Conservation (phyloP, 2,888 invertebrate genomes). For the Lithophane socia region DNA sequence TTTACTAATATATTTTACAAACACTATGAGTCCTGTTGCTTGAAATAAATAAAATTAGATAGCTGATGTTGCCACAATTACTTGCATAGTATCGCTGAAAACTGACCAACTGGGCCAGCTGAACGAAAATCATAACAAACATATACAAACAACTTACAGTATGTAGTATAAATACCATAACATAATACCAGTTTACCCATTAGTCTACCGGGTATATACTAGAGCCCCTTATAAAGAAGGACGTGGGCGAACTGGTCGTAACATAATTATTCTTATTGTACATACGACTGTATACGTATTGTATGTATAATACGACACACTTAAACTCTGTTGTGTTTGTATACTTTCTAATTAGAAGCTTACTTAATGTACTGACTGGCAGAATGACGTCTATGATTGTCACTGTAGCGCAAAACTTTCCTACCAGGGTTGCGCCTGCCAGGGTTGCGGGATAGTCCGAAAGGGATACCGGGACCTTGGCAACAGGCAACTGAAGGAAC, state of each 20-base stretch:
- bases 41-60: too few species aligned
- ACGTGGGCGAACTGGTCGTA: constrained; percentile 52
- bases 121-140: neutral
- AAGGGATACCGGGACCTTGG: too few species aligned
- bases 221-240: constrained; percentile 37
- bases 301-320: constrained; percentile 48
- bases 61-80: neutral
- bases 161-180: constrained; percentile 20
- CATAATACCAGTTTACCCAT: constrained; percentile 30
- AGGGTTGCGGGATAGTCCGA: too few species aligned
- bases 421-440: too few species aligned
- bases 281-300: constrained; percentile 23
- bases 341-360: constrained; percentile 52
- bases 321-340: constrained; percentile 15
- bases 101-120: too few species aligned
- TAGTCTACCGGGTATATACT: constrained; percentile 45
- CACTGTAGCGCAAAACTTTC: too few species aligned
- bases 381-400: too few species aligned
- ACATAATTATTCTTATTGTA: constrained; percentile 56
- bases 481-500: too few species aligned
- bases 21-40: too few species aligned
- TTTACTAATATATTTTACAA: too few species aligned
- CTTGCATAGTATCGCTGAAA: neutral
- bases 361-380: neutral
- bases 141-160: neutral